Percentiles rank a stretch among this genome's conserved stretches.
Conservation (phyloP, 2,797 vertebrate genomes). For the Mus caroli region DNA sequence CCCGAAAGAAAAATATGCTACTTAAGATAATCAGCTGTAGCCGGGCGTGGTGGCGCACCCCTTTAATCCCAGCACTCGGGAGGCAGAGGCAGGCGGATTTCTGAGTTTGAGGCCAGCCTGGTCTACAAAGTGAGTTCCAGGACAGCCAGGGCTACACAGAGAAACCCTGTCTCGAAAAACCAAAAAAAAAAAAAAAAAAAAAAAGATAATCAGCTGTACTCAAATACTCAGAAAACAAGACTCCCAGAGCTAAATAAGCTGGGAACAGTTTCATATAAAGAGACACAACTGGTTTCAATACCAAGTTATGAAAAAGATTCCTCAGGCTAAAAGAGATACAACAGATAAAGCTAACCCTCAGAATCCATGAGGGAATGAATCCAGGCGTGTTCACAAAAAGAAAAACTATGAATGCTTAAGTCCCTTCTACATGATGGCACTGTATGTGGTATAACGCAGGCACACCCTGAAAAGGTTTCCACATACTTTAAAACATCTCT, state of each 20-base stretch:
- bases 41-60: no score
- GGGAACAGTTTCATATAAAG: conserved; percentile 44
- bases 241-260: conserved; percentile 13
- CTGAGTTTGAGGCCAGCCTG: no score
- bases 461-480: not conserved
- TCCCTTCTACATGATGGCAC: not conserved
- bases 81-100: no score
- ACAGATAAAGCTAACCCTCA: not conserved
- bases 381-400: not conserved
- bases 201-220: conserved; percentile 41
- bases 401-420: not conserved
- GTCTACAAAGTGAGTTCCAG: no score
- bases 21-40: conserved; percentile 28
- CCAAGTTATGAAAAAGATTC: conserved; percentile 32
- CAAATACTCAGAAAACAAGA: conserved; percentile 26
- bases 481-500: conserved; percentile 10
- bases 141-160: no score
- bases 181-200: no score
- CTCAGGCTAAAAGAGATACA: conserved; percentile 12
- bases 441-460: not conserved
- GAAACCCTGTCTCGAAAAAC: no score
- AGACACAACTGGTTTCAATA: conserved; percentile 18
- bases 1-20: not conserved
- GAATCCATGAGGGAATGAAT: not conserved
- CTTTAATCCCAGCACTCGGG: no score